Percentiles rank a stretch among this genome's conserved stretches.
phyloP scores from a whole-genome alignment of 2,888 invertebrate genomes.

The Epinotia bilunana region DNA sequence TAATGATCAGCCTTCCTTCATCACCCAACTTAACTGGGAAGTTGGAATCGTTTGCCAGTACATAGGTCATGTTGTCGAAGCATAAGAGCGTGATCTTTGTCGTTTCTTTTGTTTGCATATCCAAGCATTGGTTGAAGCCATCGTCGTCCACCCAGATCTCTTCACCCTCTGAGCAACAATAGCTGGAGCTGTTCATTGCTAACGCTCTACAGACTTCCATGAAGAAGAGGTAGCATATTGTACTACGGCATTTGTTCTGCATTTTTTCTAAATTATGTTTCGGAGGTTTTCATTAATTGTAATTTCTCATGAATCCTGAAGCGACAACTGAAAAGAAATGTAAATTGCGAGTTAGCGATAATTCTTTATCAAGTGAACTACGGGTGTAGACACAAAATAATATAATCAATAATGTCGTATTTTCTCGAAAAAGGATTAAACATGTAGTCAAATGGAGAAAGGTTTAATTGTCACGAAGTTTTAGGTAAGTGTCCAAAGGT shows the following conservation, averaged over 20 bases:
- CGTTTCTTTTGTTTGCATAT: slow-evolving; percentile 53
- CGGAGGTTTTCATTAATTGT: neutral
- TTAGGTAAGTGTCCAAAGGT: too few relatives aligned
- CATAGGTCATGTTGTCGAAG: slow-evolving; percentile 23
- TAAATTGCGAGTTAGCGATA: too few relatives aligned
- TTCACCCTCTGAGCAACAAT: slow-evolving; percentile 53
- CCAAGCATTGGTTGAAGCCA: slow-evolving; percentile 55
- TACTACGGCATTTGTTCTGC: slow-evolving; percentile 31
- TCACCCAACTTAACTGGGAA: slow-evolving; percentile 24
- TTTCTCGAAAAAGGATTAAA: too few relatives aligned
- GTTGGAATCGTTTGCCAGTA: slow-evolving; percentile 2
- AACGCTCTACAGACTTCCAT: slow-evolving; percentile 36
- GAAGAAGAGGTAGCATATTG: slow-evolving; percentile 25
- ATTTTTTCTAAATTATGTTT: neutral
- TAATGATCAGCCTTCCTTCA: slow-evolving; percentile 13
- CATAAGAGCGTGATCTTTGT: slow-evolving; percentile 49
- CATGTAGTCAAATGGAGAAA: too few relatives aligned
- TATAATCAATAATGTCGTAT: too few relatives aligned
- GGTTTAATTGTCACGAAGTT: too few relatives aligned
- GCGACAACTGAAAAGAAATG: slow-evolving; percentile 5
- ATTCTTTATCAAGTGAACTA: too few relatives aligned
- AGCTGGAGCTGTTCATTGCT: slow-evolving; percentile 10
- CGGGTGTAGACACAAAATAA: too few relatives aligned
- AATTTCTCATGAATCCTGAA: neutral
- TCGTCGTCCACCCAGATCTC: slow-evolving; percentile 29